Conservation (phyloP, 2,113 vertebrate species). For the Paradoxurus hermaphroditus region DNA sequence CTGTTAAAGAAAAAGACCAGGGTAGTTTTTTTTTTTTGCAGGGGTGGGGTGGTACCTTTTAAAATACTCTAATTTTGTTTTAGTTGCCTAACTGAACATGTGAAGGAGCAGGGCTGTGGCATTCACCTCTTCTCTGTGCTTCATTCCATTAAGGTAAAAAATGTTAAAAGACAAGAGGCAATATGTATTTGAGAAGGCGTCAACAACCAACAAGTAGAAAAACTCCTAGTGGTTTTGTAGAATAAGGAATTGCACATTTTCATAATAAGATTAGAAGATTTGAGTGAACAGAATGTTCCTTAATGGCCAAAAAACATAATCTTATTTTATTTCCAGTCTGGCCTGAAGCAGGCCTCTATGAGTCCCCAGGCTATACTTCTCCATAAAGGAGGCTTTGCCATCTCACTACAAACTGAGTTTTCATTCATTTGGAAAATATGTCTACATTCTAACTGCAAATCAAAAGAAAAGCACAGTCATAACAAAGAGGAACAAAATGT, state of each 20-base stretch:
- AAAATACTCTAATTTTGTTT: not conserved
- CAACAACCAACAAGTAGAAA: not conserved
- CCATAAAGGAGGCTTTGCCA: conserved; percentile 21
- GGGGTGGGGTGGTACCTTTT: not conserved
- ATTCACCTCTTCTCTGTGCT: not conserved
- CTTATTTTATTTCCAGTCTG: conserved; percentile 29
- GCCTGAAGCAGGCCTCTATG: not conserved
- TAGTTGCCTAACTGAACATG: not conserved
- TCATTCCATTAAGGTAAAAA: not conserved
- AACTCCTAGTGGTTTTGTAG: not conserved
- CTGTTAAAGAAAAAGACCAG: not conserved
- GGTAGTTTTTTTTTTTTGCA: not conserved
- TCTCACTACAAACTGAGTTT: conserved; percentile 24
- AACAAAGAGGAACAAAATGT: not conserved
- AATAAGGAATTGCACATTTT: conserved; percentile 23
- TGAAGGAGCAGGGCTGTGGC: not conserved
- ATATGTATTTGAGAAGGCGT: not conserved
- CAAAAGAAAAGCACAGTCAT: not conserved
- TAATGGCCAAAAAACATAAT: not conserved
- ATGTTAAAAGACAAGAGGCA: not conserved
- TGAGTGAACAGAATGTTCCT: not conserved
- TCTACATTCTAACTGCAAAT: not conserved
- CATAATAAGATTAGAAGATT: conserved; percentile 28
- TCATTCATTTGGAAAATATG: conserved; percentile 50
- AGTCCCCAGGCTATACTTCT: not conserved